phyloP scores from a whole-genome alignment of 2,113 vertebrate genomes.

The Pardalotus punctatus region DNA sequence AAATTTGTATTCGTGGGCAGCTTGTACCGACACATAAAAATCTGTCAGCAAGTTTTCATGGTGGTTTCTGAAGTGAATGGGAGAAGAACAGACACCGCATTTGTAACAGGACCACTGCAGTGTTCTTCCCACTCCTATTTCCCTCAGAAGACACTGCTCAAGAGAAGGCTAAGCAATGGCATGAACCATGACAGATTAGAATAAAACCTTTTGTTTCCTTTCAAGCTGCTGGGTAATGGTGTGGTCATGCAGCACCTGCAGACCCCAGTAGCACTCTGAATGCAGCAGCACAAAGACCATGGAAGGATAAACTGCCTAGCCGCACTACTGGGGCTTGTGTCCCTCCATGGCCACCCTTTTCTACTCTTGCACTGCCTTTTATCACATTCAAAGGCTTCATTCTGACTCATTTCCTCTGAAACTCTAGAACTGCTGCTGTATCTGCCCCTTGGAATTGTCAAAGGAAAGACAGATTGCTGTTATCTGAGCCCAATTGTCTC shows the following conservation, averaged over 20 bases:
- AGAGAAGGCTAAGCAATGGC: background rate
- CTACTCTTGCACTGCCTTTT: background rate
- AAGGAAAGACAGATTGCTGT: conserved; percentile 18
- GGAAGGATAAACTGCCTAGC: background rate
- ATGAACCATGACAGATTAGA: background rate
- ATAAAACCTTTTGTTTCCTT: background rate
- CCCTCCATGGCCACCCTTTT: background rate
- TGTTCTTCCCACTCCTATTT: background rate
- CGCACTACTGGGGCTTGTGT: fast-evolving
- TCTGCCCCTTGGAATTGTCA: conserved; percentile 39
- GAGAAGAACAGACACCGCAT: background rate
- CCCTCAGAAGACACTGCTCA: background rate
- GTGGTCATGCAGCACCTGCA: background rate
- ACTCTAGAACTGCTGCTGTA: conserved; percentile 43
- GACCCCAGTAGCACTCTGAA: background rate
- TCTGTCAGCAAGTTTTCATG: background rate
- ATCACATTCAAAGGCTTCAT: background rate
- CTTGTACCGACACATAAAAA: background rate
- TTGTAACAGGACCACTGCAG: background rate
- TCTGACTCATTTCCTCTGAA: conserved; percentile 45
- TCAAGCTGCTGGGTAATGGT: background rate
- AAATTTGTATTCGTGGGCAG: background rate
- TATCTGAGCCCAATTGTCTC: background rate
- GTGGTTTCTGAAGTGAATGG: background rate
- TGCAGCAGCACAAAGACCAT: background rate